Evolutionary conservation across 2,888 invertebrate genomes (phyloP), one percentile per base, ranked within the genome.

Genomic region (Amiota minor): DNA sequence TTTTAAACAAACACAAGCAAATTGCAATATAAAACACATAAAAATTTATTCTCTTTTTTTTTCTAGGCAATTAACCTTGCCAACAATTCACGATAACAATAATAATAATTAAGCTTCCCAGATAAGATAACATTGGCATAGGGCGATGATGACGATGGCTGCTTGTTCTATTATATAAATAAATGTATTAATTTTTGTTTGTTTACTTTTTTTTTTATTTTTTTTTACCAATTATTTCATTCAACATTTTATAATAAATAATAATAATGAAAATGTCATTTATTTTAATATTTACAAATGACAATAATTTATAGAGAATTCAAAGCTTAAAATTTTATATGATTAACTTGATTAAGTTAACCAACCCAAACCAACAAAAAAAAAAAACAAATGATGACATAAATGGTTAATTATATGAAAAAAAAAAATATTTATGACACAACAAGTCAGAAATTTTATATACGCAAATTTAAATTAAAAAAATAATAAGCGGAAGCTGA

Each of bases 381-480:
- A 18, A 1, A 8, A 3, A 18, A 20, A 12, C 20, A 59, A 20
- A 20, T 59, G 59, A 59, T 59, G 59, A 20, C 20, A 59, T 59
- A 59, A 59, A 59, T 23, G 59, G 20, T 18, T 59, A 59, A 59
- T 59, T 59, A 59, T 35, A 35, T 35, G 2, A 35, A 35, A 35
- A 4, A 23, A 23, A n/a, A 16, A 9, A 59, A 18, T 20, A 59
- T 56, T 56, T 56, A 56, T 16, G 20, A 59, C 59, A 59, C 55
- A 55, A 16, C n/a, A 55, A 55, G 18, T 56, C 2, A 18, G 2
- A 18, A n/a, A n/a, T n/a, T n/a, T n/a, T n/a, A n/a, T n/a, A n/a
- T n/a, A n/a, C 1, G 8, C 1, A 59, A 18, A 18, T 3, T 12
- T 9, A 12, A 9, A 59, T 20, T 20, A 6, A 12, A 9, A 59